These are phyloP conservation scores for Conomelus anceps DNA, from an alignment of 2,888 invertebrate species.

Conservation along the genomic window DNA sequence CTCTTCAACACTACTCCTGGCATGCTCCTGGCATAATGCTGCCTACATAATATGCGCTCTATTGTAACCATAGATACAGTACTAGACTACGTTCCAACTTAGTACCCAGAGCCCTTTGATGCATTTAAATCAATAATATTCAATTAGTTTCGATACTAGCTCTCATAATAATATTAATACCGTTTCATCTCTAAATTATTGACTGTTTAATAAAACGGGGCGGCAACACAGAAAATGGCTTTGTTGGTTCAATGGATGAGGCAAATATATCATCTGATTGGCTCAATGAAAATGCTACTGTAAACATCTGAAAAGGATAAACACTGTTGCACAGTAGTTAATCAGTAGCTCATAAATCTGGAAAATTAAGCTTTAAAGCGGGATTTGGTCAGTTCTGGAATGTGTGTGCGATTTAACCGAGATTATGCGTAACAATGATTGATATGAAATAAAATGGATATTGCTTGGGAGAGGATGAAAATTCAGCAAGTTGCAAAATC, in stretches of 20 bases:
- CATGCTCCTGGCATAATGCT: no score
- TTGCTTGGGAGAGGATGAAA: no score
- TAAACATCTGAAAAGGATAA: not conserved
- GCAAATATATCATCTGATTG: not conserved
- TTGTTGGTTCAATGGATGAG: not conserved
- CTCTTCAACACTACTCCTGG: no score
- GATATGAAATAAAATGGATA: not conserved
- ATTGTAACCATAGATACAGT: no score
- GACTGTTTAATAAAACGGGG: not conserved
- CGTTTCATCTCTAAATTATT: not conserved
- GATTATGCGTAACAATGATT: not conserved
- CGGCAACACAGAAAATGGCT: not conserved
- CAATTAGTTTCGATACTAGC: no score
- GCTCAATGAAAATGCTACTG: not conserved
- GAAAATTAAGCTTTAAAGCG: not conserved
- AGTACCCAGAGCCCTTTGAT: no score
- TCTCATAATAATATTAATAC: not conserved
- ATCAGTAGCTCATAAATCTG: not conserved
- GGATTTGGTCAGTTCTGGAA: not conserved
- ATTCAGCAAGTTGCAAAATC: no score
- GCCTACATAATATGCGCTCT: no score
- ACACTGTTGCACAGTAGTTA: not conserved
- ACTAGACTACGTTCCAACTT: no score
- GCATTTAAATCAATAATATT: not conserved
- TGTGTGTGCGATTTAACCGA: not conserved